Evolutionary conservation across 2,797 vertebrate genomes (phyloP), one percentile per base, ranked within the genome.

Genomic region (Nasua narica): DNA sequence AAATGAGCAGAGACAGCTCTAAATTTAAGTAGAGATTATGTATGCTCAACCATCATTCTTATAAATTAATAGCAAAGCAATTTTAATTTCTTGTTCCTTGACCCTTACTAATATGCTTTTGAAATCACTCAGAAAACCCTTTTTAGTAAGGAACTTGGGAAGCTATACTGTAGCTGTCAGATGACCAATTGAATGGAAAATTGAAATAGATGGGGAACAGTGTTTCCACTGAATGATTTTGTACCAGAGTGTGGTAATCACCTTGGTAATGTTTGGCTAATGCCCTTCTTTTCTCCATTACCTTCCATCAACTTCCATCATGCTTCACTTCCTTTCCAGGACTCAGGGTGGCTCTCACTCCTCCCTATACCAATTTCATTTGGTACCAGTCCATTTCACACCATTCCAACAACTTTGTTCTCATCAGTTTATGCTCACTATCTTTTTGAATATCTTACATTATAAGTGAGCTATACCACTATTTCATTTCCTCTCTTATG

Each of bases 221-320:
- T 84, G 27, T 94, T 94, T 96, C 92, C 70, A 54, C 19, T 56
- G 94, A 90, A 69, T 76, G 58, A 37, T 69, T 96, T 96, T 96
- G 72, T 76, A 96, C 85, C 77, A 95, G 87, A 95, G 88, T 95
- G 79, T 94, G 83, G 91, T 95, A 95, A 97, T 96, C 87, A 92
- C 60, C 88, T 96, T 89, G 88, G 95, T 94, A 81, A 97, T 96
- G 69, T 96, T 98, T 97, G 90, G 92, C 78, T 97, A 96, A 96
- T 96, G 89, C 58, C 72, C 60, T 91, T 91, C 74, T 98, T 97
- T 97, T 97, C 94, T 94, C 52, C 96, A 98, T 96, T 97, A 97
- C 83, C 84, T 96, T 96, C 86, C 83, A 97, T 97, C 96, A 98
- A 96, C 91, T 89, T 97, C 86, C 86, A 93, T 94, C 89, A 94